Base-by-base conservation (phyloP, 2,888 invertebrate species). In the Leucoma salicis region DNA sequence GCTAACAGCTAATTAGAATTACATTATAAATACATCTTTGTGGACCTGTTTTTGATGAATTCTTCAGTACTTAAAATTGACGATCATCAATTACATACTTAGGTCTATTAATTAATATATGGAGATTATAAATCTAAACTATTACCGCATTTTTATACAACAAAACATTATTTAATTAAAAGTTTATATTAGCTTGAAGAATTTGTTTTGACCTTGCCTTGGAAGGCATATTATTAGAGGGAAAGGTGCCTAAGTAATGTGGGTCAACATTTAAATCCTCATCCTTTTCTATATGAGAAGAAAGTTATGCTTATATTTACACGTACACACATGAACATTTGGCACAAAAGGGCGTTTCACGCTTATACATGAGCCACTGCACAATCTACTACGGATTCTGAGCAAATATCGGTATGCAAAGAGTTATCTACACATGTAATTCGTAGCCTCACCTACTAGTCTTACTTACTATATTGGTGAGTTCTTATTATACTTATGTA, bases 351-450 rank as follows among this genome's bases (percentile, higher is more conserved):
- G 77, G 81, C 83, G 80, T 82, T 75, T 71, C 61, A 82, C 84
- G 85, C 82, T 70, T 74, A 74, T 75, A 74, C 69, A 63, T 72
- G 70, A 75, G 71, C 79, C 71, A 69, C 69, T 61, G 68, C 49
- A 66, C 70, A 59, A 60, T 71, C 66, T 57, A 77, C 86, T 82
- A 84, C 76, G 68, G 71, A 68, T 74, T 80, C 86, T 88, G 89
- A 89, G 89, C 88, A 89, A 89, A 83, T 87, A 81, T 88, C 88
- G 89, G 86, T 84, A 89, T 88, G 86, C 85, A 77, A 72, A 78
- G 69, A 67, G 54, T 63, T 70, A 86, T 86, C 87, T 87, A 88
- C 82, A 85, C 74, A 79, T 78, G 77, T 74, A 69, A 56, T 72
- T 73, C 66, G 71, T 75, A 74, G 67, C 72, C 63, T 76, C 77